Conservation (phyloP, 1,140 invertebrate genomes). For the Calephelis nemesis region DNA sequence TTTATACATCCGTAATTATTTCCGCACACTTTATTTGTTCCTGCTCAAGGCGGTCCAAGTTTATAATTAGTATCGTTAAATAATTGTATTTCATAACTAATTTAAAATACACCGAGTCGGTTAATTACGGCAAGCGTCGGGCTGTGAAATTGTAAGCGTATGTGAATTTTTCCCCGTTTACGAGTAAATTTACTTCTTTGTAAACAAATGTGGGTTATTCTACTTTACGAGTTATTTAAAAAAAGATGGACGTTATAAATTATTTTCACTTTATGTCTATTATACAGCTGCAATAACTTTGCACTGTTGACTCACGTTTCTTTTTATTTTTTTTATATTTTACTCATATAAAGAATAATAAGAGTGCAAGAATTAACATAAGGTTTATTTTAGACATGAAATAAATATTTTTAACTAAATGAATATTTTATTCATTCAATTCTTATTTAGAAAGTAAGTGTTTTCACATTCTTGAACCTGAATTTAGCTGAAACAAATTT, state of each 20-base stretch:
- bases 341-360: no score
- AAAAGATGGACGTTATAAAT: background rate
- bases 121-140: slow-evolving; percentile 6
- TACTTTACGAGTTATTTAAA: background rate
- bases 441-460: no score
- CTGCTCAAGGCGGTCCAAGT: background rate
- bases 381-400: no score
- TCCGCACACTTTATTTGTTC: slow-evolving; percentile 1
- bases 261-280: no score
- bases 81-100: slow-evolving; percentile 16
- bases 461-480: no score
- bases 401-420: no score
- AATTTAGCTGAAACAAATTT: no score
- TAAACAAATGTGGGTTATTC: slow-evolving; percentile 2
- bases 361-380: no score
- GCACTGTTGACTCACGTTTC: no score
- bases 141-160: slow-evolving; percentile 11
- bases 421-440: no score
- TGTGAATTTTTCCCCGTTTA: slow-evolving; percentile 9
- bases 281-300: no score
- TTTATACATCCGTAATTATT: background rate
- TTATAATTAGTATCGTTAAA: slow-evolving; percentile 1
- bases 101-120: slow-evolving; percentile 11
- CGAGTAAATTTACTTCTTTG: slow-evolving; percentile 4
- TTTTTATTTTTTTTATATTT: no score